Base-by-base conservation (phyloP, 35 echinoderm and acorn worm species). In the Ophioderma brevispina region DNA sequence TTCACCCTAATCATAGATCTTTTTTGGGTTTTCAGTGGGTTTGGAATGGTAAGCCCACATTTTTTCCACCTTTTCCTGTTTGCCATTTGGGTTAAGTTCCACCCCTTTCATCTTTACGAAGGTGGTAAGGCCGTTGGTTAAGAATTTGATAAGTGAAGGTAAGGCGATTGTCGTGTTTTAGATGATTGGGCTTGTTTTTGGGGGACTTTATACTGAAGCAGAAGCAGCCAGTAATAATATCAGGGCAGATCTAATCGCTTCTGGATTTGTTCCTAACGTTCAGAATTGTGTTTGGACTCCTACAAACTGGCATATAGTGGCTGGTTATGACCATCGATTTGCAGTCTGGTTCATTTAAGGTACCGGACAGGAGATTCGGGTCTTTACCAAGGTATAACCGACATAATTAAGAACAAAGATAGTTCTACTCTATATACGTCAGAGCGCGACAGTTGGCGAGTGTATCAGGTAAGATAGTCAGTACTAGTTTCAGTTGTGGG, bases 31-130 rank as follows among this genome's bases (percentile, higher is more conserved):
- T 80, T 19, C 19, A 64, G 0, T 79, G 86, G 86, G 35, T 0
- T 23, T 76, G 78, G 32, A 38, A 33, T 28, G 38, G 36, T 63
- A 39, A 37, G 11, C 23, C 23, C 1, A 79, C 42, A 35, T 89
- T 11, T 52, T 52, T 36, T n/a, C n/a, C 35, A 50, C 25, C 10
- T 89, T 89, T 52, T 6, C 36, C 13, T 70, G 38, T 5, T 33
- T 89, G 23, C 76, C 87, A 30, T 89, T 89, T 80, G 87, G 87
- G 0, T 40, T 80, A 36, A 80, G 21, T 35, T 80, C 87, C 0
- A 77, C 78, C 0, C 87, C 87, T 18, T 81, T 55, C 40, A 89
- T 89, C 13, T 89, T 89, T 46, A 89, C 76, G 18, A 89, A 89
- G 34, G 39, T 89, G 0, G 34, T 89, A 33, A 19, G 87, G 33